Evolutionary conservation across 2,888 invertebrate genomes (phyloP).

Genomic region (Pammene aurita): DNA sequence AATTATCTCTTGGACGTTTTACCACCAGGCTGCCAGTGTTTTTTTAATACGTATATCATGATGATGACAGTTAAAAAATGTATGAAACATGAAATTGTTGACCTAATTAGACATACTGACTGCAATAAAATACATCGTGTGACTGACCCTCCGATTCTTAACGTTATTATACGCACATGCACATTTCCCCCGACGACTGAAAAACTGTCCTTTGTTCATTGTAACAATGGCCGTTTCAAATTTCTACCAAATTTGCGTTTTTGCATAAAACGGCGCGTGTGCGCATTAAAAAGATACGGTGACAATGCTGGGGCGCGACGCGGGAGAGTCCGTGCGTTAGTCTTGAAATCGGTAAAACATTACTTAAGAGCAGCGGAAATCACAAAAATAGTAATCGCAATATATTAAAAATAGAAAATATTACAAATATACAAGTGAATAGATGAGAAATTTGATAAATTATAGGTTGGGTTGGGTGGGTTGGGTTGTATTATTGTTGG

Average conservation of each 20-base stretch:
- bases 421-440: no score
- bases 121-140: slow-evolving; percentile 9
- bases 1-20: no score
- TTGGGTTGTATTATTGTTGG: no score
- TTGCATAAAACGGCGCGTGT: slow-evolving; percentile 82
- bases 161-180: slow-evolving; percentile 6
- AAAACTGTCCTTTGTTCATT: slow-evolving; percentile 12
- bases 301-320: slow-evolving; percentile 48
- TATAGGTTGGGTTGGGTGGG: no score
- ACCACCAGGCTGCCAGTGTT: no score
- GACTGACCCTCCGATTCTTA: slow-evolving; percentile 10
- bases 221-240: slow-evolving; percentile 81
- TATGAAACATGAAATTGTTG: neutral
- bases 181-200: slow-evolving; percentile 12
- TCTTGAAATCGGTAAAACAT: no score
- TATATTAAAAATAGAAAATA: no score
- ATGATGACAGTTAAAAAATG: no score
- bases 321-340: slow-evolving; percentile 6
- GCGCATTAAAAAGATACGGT: slow-evolving; percentile 62
- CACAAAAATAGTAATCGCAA: no score
- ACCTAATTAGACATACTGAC: slow-evolving; percentile 14
- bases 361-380: no score
- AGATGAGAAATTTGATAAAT: no score
- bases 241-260: slow-evolving; percentile 83
- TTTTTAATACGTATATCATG: no score